Evolutionary conservation across 2,113 vertebrate species (phyloP).

Genomic region (Coptodon bakossiorum): DNA sequence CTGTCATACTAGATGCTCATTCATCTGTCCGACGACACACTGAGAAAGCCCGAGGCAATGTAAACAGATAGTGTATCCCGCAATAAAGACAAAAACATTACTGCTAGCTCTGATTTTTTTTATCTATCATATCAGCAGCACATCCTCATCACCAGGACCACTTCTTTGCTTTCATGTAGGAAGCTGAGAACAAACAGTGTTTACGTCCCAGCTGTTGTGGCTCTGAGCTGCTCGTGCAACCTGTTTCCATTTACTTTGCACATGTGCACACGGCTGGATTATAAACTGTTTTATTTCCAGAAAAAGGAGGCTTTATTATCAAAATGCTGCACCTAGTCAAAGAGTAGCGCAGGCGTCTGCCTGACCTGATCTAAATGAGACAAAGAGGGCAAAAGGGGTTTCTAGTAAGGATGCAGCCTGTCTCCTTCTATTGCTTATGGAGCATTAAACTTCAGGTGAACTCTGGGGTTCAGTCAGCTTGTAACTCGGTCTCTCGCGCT

Average conservation of each 20-base stretch:
- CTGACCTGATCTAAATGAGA: background rate
- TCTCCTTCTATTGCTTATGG: background rate
- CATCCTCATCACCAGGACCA: background rate
- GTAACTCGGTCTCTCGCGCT: background rate
- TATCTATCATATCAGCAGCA: background rate
- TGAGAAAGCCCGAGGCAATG: background rate
- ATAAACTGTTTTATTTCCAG: background rate
- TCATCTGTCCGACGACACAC: background rate
- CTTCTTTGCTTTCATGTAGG: background rate
- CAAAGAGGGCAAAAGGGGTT: background rate
- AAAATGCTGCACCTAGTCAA: background rate
- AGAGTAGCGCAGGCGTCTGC: background rate
- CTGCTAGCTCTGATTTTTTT: background rate
- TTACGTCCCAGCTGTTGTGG: background rate
- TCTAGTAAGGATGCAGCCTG: background rate
- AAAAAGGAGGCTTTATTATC: background rate
- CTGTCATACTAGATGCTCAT: slow-evolving; percentile 19
- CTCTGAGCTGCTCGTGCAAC: background rate
- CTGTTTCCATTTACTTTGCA: background rate
- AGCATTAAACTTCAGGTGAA: background rate
- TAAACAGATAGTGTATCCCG: slow-evolving; percentile 4
- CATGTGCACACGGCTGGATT: background rate
- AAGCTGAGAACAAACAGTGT: background rate
- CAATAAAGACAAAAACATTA: background rate
- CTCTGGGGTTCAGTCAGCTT: background rate